Conservation (phyloP, 2,888 invertebrate genomes). For the Monoplex corrugatus region DNA sequence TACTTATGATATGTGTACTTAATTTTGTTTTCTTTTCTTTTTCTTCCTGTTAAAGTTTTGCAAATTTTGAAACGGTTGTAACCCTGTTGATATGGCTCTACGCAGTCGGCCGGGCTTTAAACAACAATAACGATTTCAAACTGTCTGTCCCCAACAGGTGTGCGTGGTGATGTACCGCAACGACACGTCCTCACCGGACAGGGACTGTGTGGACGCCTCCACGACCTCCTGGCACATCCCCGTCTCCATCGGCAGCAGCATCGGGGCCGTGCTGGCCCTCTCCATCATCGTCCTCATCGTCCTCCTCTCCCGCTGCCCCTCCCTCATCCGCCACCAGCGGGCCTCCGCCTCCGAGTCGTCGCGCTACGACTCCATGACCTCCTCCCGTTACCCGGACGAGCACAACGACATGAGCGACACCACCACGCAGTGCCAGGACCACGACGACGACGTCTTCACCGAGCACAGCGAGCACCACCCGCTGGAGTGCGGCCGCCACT, state of each 20-base stretch:
- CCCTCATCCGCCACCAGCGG: constrained; percentile 56
- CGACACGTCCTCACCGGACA: constrained; percentile 62
- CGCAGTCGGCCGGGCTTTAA: too few species aligned
- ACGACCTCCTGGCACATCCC: constrained; percentile 77
- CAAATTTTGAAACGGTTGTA: too few species aligned
- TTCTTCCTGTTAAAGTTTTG: too few species aligned
- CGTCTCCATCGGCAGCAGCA: constrained; percentile 77
- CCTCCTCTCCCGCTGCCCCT: constrained; percentile 72
- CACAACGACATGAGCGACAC: constrained; percentile 75
- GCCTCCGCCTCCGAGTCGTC: constrained; percentile 61
- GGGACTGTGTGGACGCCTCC: constrained; percentile 73
- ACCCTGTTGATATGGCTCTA: too few species aligned
- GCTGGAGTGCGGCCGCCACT: constrained; percentile 46
- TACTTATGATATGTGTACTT: too few species aligned
- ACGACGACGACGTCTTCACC: constrained; percentile 59
- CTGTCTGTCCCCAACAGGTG: constrained; percentile 54
- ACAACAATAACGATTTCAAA: too few species aligned
- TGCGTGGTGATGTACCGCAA: constrained; percentile 74
- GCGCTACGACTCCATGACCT: constrained; percentile 76
- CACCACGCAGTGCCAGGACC: constrained; percentile 70
- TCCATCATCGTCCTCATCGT: constrained; percentile 77
- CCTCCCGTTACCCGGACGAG: constrained; percentile 74
- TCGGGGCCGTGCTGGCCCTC: constrained; percentile 75
- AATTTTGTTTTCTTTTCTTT: too few species aligned
- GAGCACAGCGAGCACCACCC: constrained; percentile 54